phyloP scores from a whole-genome alignment of 1,140 invertebrate genomes.

The Drosophila tsacasi region DNA sequence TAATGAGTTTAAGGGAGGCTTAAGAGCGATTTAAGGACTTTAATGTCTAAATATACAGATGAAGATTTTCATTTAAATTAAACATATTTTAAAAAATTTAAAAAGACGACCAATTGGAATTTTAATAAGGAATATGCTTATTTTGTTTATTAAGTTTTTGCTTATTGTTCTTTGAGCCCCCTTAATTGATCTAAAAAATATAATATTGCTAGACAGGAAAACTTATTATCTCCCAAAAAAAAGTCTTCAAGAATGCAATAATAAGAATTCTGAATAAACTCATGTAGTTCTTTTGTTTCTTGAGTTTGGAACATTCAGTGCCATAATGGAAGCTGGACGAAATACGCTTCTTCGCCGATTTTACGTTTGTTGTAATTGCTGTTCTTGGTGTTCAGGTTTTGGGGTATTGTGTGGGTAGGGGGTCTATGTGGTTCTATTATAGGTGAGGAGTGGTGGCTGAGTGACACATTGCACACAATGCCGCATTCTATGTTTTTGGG shows the following conservation, averaged over 20 bases:
- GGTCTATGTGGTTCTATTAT: constrained; percentile 1
- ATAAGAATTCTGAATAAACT: background rate
- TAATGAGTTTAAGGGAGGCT: background rate
- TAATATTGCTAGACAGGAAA: background rate
- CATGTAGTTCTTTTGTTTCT: constrained; percentile 20
- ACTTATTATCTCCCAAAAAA: background rate
- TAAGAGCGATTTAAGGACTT: background rate
- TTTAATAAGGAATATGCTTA: background rate
- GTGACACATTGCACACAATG: constrained; percentile 60
- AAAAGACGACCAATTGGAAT: background rate
- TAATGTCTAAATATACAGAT: background rate
- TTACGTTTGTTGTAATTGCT: constrained; percentile 74
- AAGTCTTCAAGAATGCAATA: background rate
- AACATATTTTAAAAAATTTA: too few species aligned
- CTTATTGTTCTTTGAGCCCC: background rate
- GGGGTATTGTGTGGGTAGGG: constrained; percentile 5
- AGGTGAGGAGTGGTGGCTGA: constrained; percentile 12
- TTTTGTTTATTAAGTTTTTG: background rate
- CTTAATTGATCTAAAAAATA: too few species aligned
- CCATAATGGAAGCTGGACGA: constrained; percentile 52
- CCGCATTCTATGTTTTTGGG: constrained; percentile 32
- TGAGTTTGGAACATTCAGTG: background rate
- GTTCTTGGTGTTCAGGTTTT: constrained; percentile 67
- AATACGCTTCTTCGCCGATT: constrained; percentile 67
- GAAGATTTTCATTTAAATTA: background rate